These are phyloP conservation scores for Pitangus sulphuratus DNA, from an alignment of 2,797 vertebrate species.

Conservation along the genomic window DNA sequence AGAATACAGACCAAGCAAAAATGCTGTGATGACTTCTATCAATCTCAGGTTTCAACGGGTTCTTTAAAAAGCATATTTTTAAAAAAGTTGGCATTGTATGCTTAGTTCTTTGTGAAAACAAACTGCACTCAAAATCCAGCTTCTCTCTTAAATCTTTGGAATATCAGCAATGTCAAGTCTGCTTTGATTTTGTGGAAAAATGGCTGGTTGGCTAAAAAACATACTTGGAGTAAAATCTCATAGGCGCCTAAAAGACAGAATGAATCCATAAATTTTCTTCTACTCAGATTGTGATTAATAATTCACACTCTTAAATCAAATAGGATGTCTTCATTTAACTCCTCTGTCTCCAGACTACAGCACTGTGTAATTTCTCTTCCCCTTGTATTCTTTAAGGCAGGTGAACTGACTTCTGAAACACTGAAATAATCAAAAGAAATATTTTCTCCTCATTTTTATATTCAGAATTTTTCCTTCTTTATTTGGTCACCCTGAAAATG, in stretches of 20 bases:
- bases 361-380: not conserved
- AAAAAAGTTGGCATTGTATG: not conserved
- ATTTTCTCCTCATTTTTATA: not conserved
- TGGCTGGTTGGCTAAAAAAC: not conserved
- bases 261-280: slow-evolving; percentile 10
- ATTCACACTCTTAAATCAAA: slow-evolving; percentile 35
- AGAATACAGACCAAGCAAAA: not conserved
- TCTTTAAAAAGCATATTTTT: not conserved
- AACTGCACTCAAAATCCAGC: not conserved
- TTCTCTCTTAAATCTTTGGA: not conserved
- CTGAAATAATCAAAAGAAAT: not conserved
- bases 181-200: not conserved
- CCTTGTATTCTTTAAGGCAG: not conserved
- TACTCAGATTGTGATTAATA: slow-evolving; percentile 17
- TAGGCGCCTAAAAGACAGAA: not conserved
- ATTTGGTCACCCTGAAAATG: not conserved
- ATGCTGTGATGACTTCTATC: not conserved
- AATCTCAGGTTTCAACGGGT: not conserved
- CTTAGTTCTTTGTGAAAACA: not conserved
- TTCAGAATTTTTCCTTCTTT: not conserved
- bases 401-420: not conserved
- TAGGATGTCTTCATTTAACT: slow-evolving; percentile 20
- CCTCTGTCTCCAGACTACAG: not conserved
- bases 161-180: not conserved
- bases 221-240: not conserved